Evolutionary conservation across 2,113 vertebrate species (phyloP), one percentile per base, ranked within the genome.

Genomic region (Muntiacus muntjak): DNA sequence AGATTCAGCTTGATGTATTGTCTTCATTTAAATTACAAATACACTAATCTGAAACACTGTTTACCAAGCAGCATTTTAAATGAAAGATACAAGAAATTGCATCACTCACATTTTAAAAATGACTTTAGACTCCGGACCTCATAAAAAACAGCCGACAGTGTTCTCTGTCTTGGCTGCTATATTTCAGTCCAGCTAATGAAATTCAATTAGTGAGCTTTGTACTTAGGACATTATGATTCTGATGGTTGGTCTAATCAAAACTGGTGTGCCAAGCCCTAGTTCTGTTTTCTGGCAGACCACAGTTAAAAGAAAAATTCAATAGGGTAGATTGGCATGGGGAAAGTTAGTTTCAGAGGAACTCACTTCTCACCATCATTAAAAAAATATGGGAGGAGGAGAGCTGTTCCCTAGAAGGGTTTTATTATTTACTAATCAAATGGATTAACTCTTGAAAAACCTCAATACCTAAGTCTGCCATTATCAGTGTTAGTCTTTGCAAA

Each of bases 11-110:
- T 99, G 98, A 99, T 99, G 98, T 98, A 99, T 98, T 98, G 98
- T 99, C 99, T 99, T 99, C 98, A 99, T 99, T 99, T 99, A 99
- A 99, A 99, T 99, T 99, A 99, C 99, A 99, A 99, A 99, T 98
- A 98, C 95, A 98, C 98, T 99, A 99, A 99, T 99, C 98, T 99
- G 98, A 98, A 98, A 98, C 98, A 98, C 98, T 99, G 99, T 99
- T 99, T 99, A 99, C 98, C 98, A 98, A 99, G 98, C 95, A 98
- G 98, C 98, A 97, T 98, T 98, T 98, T 99, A 99, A 99, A 99
- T 98, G 98, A 98, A 98, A 99, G 98, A 98, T 98, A 98, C 96
- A 98, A 98, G 98, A 99, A 99, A 98, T 98, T 98, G 98, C 98
- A 99, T 99, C 99, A 98, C 97, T 99, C 98, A 98, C 98, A 95